Evolutionary conservation across 2,113 vertebrate genomes (phyloP).

Genomic region (Puffinus mauretanicus): DNA sequence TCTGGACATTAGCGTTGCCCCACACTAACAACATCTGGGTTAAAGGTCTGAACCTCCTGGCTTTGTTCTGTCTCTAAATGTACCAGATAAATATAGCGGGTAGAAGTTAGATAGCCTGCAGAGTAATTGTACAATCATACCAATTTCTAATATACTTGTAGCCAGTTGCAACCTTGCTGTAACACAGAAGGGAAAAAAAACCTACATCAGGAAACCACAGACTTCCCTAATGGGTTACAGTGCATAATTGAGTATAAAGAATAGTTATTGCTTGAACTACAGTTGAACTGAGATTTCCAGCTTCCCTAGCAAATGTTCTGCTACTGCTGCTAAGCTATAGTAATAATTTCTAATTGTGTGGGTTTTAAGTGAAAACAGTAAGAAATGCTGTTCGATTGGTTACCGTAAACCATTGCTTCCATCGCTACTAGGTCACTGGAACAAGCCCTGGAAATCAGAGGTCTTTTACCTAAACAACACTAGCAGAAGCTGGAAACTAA

Average conservation of each 20-base stretch:
- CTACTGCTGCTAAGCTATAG: slow-evolving; percentile 49
- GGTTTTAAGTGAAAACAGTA: slow-evolving; percentile 61
- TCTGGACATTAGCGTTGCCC: neutral
- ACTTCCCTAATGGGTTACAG: slow-evolving; percentile 68
- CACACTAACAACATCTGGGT: neutral
- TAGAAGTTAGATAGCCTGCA: neutral
- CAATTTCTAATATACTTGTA: slow-evolving; percentile 8
- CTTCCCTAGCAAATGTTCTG: slow-evolving; percentile 63
- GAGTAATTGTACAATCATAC: neutral
- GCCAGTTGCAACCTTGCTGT: slow-evolving; percentile 16
- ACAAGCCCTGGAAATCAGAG: slow-evolving; percentile 27
- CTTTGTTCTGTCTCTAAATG: neutral
- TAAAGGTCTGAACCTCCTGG: neutral
- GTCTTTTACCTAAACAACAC: slow-evolving; percentile 19
- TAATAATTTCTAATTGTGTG: slow-evolving; percentile 66
- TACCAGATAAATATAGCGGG: neutral
- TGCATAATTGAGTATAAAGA: slow-evolving; percentile 72
- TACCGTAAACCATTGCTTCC: neutral
- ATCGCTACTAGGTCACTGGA: neutral
- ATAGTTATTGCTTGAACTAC: slow-evolving; percentile 70
- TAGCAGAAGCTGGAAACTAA: slow-evolving; percentile 42
- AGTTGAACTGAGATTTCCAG: slow-evolving; percentile 71
- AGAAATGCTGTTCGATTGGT: slow-evolving; percentile 52
- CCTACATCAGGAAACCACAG: slow-evolving; percentile 62
- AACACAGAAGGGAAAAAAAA: neutral